A percentile compares a stretch with the other conserved stretches of the same genome.
These are phyloP conservation scores for Xyliphius kryptos DNA, from an alignment of 2,113 vertebrate species.

Conservation along the genomic window DNA sequence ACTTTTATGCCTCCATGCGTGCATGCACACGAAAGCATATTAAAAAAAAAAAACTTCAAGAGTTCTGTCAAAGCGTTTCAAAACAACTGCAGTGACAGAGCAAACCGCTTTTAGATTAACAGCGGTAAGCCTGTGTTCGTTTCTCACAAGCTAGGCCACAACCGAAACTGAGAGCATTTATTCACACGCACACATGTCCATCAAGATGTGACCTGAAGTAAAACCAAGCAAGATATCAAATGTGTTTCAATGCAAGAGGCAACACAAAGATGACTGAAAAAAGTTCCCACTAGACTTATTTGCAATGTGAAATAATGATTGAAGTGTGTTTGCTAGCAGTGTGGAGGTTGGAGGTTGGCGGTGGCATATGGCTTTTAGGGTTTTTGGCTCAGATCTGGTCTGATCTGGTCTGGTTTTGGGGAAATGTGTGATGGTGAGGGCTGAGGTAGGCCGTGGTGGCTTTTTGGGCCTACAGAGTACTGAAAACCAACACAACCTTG, in stretches of 20 bases:
- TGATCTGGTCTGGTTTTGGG: conserved; percentile 52
- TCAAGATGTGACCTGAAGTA: neutral
- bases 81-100: neutral
- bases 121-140: conserved; percentile 7
- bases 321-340: conserved; percentile 43
- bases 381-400: conserved; percentile 54
- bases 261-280: neutral
- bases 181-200: conserved; percentile 8
- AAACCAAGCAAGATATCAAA: conserved; percentile 1
- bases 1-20: neutral
- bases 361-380: conserved; percentile 53
- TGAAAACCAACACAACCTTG: conserved; percentile 15
- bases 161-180: conserved; percentile 32
- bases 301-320: conserved; percentile 30
- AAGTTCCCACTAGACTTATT: neutral
- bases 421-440: conserved; percentile 39
- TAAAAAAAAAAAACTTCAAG: conserved; percentile 12
- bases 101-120: conserved; percentile 3
- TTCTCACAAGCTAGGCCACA: conserved; percentile 16
- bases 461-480: conserved; percentile 36
- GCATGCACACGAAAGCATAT: conserved; percentile 2
- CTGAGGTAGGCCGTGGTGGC: conserved; percentile 39
- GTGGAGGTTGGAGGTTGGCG: conserved; percentile 49
- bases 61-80: neutral
- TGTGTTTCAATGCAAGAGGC: neutral